Base-by-base conservation (phyloP, 1,140 invertebrate genomes). In the Amphibalanus amphitrite region DNA sequence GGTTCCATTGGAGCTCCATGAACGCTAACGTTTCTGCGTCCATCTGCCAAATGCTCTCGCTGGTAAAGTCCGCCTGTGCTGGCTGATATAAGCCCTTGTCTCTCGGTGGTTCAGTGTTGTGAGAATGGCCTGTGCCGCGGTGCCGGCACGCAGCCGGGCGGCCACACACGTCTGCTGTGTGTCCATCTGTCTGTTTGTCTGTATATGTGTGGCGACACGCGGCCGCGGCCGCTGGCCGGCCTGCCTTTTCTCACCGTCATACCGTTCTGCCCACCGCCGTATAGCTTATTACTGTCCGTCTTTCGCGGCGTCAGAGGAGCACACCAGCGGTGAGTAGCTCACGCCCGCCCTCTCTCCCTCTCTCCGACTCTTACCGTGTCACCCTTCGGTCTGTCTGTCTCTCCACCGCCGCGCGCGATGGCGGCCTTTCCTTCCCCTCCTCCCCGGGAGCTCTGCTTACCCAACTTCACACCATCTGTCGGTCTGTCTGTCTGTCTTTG, bases 121-220 rank as follows among this genome's bases (percentile, higher is more conserved):
- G 33, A 38, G 33, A 38, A 15, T 38, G 33, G 33, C 33, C 33
- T 71, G 73, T 74, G 28, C 69, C 72, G 64, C 73, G 76, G 74
- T 26, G 1, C 13, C 47, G 47, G 1, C 1, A 3, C 47, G 65
- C 65, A 26, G 6, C 13, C 65, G n/a, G 28, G n/a, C 65, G 65
- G 26, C 65, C 3, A 8, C 26, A 28, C 6, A 26, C 65, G 8
- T 3, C 65, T 67, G n/a, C n/a, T 67, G 3, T 67, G 23, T 73
- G 71, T 72, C 64, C 77, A 74, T 75, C 74, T 72, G 29, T 69
- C 20, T 69, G 30, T 77, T 71, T 70, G 70, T 28, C 25, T 67
- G 17, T 65, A 47, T 67, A 17, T 29, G 69, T 75, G 8, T 64
- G n/a, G n/a, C n/a, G n/a, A n/a, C n/a, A n/a, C n/a, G n/a, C n/a